Percentiles rank a stretch among this genome's conserved stretches.
These are phyloP conservation scores for Rhinophrynus dorsalis DNA, from an alignment of 2,797 vertebrate species.

Conservation along the genomic window DNA sequence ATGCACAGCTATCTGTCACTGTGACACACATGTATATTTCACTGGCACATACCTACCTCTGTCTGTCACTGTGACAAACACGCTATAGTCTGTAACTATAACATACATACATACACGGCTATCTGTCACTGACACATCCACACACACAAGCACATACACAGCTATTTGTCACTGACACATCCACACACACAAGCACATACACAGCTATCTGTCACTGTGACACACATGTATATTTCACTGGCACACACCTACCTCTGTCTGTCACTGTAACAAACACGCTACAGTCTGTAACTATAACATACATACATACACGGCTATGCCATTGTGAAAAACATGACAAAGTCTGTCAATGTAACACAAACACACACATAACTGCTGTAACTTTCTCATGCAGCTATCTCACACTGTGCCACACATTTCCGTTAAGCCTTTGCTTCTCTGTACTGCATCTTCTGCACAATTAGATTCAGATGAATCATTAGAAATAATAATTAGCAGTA, in stretches of 20 bases:
- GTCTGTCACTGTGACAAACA: not conserved
- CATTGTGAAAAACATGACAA: too few species aligned
- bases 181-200: not conserved
- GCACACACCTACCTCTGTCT: too few species aligned
- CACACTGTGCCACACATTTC: not conserved
- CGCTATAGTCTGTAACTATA: too few species aligned
- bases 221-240: not conserved
- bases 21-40: not conserved
- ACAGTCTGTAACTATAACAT: too few species aligned
- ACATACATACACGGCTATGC: not conserved
- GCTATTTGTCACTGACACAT: not conserved
- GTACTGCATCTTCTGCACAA: constrained; percentile 3
- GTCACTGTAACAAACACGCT: too few species aligned
- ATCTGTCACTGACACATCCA: not conserved
- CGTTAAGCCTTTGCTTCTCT: not conserved
- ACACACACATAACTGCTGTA: not conserved
- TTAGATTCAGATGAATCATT: constrained; percentile 41
- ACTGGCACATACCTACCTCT: too few species aligned
- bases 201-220: not conserved
- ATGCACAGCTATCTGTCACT: not conserved
- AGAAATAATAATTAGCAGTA: constrained; percentile 44
- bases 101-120: not conserved
- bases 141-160: not conserved
- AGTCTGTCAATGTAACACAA: not conserved
- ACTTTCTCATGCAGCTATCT: not conserved